Evolutionary conservation across 2,113 vertebrate genomes (phyloP).

Genomic region (Gnathonemus longibarbis): DNA sequence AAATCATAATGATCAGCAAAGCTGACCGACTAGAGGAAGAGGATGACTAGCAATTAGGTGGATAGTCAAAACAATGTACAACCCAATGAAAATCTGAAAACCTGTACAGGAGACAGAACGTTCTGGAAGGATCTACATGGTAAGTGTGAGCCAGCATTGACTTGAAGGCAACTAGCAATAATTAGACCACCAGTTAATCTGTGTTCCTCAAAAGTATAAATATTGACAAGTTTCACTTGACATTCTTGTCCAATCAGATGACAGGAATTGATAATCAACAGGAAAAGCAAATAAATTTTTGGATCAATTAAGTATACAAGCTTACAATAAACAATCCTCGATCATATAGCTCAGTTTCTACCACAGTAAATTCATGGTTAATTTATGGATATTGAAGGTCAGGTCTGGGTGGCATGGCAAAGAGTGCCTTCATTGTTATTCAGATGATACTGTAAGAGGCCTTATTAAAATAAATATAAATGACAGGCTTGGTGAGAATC

Average conservation of each 20-base stretch:
- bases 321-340: slow-evolving; percentile 18
- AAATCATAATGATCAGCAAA: not conserved
- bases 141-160: not conserved
- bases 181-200: not conserved
- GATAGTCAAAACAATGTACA: not conserved
- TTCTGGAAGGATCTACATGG: not conserved
- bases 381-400: slow-evolving; percentile 32
- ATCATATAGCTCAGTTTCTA: slow-evolving; percentile 13
- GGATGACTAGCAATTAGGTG: not conserved
- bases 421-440: slow-evolving; percentile 27
- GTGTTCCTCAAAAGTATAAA: not conserved
- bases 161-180: not conserved
- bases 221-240: not conserved
- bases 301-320: slow-evolving; percentile 23
- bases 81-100: not conserved
- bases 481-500: slow-evolving; percentile 20
- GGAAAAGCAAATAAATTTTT: slow-evolving; percentile 21
- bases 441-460: slow-evolving; percentile 21
- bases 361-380: slow-evolving; percentile 37
- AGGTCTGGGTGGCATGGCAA: slow-evolving; percentile 31
- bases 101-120: not conserved
- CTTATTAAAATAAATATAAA: slow-evolving; percentile 28
- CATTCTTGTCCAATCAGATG: not conserved
- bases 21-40: not conserved
- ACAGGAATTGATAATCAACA: slow-evolving; percentile 10